A percentile compares a stretch with the other conserved stretches of the same genome.
Conservation (phyloP, 2,888 invertebrate genomes). For the Brachyptera putata region DNA sequence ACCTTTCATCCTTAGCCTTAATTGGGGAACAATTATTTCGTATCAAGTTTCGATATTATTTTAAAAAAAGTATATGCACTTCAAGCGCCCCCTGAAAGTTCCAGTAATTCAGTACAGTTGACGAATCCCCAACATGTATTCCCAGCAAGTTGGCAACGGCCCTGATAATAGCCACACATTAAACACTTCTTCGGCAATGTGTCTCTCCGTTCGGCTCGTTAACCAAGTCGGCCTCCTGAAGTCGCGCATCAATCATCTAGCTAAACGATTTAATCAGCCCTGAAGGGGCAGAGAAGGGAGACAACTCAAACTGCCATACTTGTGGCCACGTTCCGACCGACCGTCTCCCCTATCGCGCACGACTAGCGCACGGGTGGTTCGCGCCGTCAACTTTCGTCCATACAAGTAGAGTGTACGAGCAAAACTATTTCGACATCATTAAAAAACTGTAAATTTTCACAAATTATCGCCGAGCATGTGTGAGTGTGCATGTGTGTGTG, state of each 20-base stretch:
- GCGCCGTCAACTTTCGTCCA: too few relatives aligned
- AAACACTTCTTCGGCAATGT: conserved; percentile 5
- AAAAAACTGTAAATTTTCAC: conserved; percentile 17
- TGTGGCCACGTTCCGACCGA: too few relatives aligned
- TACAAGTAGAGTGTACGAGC: background rate
- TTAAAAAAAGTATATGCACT: too few relatives aligned
- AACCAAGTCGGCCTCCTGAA: background rate
- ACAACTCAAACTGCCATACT: too few relatives aligned
- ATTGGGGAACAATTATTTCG: too few relatives aligned
- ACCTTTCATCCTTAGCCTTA: too few relatives aligned
- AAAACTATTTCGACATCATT: conserved; percentile 2
- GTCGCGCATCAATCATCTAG: conserved; percentile 8
- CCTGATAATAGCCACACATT: conserved; percentile 11
- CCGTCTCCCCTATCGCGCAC: too few relatives aligned
- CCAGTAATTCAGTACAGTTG: too few relatives aligned
- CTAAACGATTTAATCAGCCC: conserved; percentile 12
- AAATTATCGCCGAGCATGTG: background rate
- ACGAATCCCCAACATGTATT: background rate
- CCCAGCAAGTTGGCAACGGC: background rate
- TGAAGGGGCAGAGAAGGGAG: too few relatives aligned
- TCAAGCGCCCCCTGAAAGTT: too few relatives aligned
- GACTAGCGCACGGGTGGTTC: too few relatives aligned
- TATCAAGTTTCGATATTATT: too few relatives aligned
- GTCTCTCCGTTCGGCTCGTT: background rate
- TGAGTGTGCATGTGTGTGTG: background rate